phyloP scores from a whole-genome alignment of 2,113 vertebrate genomes.

The Turdus rufiventris region DNA sequence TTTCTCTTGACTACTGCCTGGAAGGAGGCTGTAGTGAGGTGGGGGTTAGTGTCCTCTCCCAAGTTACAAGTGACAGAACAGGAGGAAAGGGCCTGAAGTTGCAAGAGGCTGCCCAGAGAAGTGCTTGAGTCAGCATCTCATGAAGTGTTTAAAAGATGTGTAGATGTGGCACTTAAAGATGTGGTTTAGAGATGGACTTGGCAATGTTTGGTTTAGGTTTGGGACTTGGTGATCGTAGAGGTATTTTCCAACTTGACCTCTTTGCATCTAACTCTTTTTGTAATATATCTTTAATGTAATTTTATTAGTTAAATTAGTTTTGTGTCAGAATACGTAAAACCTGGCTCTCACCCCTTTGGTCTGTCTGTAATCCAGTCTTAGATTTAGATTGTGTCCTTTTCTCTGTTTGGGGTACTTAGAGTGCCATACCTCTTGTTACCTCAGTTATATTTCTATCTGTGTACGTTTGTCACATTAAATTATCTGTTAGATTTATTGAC shows the following conservation, averaged over 20 bases:
- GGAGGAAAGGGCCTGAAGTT: background rate
- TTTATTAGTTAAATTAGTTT: background rate
- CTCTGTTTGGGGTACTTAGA: background rate
- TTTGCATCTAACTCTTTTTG: background rate
- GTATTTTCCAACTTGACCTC: background rate
- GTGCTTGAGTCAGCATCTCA: background rate
- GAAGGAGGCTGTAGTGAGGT: background rate
- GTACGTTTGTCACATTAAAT: background rate
- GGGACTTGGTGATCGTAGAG: background rate
- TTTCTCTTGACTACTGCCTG: background rate
- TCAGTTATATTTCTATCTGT: background rate
- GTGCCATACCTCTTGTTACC: background rate
- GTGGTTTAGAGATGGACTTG: background rate
- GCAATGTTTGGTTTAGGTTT: background rate
- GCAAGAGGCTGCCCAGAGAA: background rate
- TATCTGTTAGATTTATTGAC: background rate
- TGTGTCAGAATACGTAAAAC: background rate
- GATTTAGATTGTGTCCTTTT: background rate
- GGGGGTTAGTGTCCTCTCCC: background rate
- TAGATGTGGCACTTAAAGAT: background rate
- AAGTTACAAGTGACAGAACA: background rate
- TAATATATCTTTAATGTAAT: background rate
- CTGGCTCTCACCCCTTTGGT: background rate
- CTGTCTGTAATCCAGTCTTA: background rate
- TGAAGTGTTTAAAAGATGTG: background rate